Percentiles rank a stretch among this genome's conserved stretches.
phyloP scores from a whole-genome alignment of 2,797 vertebrate species.

The Girardinus metallicus region DNA sequence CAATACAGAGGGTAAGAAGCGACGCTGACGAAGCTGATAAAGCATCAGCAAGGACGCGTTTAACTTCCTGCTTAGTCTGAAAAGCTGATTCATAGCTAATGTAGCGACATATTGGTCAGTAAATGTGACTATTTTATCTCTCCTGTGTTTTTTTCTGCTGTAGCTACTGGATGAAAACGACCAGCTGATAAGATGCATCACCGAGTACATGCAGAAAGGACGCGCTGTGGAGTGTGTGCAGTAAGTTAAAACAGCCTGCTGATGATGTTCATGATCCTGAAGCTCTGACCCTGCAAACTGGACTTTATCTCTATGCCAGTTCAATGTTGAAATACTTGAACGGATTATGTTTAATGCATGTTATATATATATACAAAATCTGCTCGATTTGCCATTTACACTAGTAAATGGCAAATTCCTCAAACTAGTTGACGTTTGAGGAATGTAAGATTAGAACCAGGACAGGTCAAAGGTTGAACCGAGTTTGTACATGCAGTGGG shows the following conservation, averaged over 20 bases:
- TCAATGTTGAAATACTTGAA: neutral
- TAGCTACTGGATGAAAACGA: slow-evolving; percentile 96
- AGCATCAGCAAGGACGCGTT: neutral
- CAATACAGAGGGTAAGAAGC: slow-evolving; percentile 87
- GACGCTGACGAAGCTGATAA: neutral
- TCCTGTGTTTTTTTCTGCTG: neutral
- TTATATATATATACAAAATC: neutral
- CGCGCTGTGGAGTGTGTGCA: slow-evolving; percentile 91
- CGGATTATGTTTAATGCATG: neutral
- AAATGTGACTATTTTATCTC: neutral
- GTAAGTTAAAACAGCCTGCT: slow-evolving; percentile 76
- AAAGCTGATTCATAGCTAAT: neutral
- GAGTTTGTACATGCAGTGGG: too few relatives aligned
- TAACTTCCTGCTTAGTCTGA: neutral
- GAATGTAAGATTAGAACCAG: too few relatives aligned
- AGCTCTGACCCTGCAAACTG: neutral
- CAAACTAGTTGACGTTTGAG: too few relatives aligned
- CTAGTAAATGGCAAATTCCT: too few relatives aligned
- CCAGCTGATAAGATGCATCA: slow-evolving; percentile 91
- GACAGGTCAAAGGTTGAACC: too few relatives aligned
- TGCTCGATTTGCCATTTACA: neutral
- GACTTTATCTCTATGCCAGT: neutral
- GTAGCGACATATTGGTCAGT: neutral
- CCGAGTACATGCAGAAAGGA: slow-evolving; percentile 95
- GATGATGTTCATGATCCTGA: neutral